Conservation (phyloP, 2,797 vertebrate genomes). For the Tapera naevia region DNA sequence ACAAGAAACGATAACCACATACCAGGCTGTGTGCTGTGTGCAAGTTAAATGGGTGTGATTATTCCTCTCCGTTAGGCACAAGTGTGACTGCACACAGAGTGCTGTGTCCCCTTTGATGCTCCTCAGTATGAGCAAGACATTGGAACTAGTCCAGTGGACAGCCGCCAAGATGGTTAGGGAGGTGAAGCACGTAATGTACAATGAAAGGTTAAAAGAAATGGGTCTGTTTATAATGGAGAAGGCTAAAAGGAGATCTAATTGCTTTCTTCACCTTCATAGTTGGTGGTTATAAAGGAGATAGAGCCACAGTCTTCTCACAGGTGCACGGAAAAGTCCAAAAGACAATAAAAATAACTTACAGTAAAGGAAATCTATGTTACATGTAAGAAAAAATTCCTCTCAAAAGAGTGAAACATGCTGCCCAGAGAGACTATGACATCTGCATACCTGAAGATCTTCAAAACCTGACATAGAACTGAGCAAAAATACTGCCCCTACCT, state of each 20-base stretch:
- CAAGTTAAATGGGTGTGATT: not conserved
- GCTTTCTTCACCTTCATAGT: not conserved
- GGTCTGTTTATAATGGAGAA: not conserved
- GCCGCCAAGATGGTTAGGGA: not conserved
- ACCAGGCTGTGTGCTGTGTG: not conserved
- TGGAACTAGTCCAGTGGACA: not conserved
- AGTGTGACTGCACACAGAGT: not conserved
- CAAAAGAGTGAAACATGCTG: not conserved
- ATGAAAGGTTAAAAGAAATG: not conserved
- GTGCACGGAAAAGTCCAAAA: not conserved
- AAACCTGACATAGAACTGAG: not conserved
- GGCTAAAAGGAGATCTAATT: not conserved
- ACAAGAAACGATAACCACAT: not conserved
- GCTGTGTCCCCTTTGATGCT: not conserved
- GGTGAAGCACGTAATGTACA: not conserved
- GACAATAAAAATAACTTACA: not conserved
- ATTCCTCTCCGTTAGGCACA: not conserved
- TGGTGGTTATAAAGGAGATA: not conserved
- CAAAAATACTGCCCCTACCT: not conserved
- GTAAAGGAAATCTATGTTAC: not conserved
- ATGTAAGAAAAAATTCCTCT: not conserved
- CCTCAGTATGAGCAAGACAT: not conserved
- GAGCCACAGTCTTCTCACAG: not conserved
- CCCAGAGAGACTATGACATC: not conserved
- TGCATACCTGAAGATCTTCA: not conserved